Conservation (phyloP, 2,113 vertebrate genomes). For the Toxotes jaculatrix region DNA sequence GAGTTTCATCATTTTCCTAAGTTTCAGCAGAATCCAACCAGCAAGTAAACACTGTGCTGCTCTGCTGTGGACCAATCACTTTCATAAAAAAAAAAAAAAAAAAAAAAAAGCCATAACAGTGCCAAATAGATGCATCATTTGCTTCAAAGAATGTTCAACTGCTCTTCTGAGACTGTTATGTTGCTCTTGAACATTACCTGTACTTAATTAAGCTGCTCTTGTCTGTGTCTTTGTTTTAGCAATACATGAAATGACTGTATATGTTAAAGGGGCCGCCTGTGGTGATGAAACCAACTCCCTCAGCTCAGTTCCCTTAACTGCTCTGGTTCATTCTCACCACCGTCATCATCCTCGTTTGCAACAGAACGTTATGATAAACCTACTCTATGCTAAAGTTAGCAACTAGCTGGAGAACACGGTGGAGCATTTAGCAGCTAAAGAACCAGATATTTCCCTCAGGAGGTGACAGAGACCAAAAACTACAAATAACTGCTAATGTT, state of each 20-base stretch:
- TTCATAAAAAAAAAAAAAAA: neutral
- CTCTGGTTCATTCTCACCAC: too few species aligned
- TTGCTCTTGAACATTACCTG: neutral
- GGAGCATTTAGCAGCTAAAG: too few species aligned
- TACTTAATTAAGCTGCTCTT: slow-evolving; percentile 3
- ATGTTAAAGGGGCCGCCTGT: neutral
- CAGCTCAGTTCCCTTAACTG: too few species aligned
- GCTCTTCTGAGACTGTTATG: neutral
- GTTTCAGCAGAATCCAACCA: slow-evolving; percentile 33
- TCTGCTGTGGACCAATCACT: neutral
- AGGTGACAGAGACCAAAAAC: neutral
- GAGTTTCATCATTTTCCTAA: slow-evolving; percentile 38
- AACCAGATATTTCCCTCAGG: neutral
- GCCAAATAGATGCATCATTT: neutral
- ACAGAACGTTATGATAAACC: too few species aligned
- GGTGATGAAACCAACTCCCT: too few species aligned
- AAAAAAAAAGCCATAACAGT: neutral
- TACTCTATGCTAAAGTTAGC: neutral
- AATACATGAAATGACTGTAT: neutral
- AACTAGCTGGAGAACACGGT: too few species aligned
- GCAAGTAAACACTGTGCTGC: neutral
- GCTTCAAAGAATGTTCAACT: neutral
- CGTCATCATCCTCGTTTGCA: neutral
- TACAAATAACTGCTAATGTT: too few species aligned
- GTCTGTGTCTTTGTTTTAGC: neutral